These are phyloP conservation scores for Geococcyx californianus DNA, from an alignment of 2,113 vertebrate species.

Conservation along the genomic window DNA sequence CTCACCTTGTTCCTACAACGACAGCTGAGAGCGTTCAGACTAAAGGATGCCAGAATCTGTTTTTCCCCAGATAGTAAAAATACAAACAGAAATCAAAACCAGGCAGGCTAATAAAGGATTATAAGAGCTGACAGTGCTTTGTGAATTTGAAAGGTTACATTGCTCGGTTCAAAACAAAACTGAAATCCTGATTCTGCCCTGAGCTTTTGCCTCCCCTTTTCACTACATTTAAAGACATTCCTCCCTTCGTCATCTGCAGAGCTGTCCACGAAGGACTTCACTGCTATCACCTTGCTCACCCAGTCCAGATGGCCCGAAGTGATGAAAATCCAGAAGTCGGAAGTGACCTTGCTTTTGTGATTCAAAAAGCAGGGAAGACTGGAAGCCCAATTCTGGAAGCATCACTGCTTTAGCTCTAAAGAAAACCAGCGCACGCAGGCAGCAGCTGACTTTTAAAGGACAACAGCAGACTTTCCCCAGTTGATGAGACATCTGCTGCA, in stretches of 20 bases:
- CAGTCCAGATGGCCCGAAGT: constrained; percentile 25
- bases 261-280: background rate
- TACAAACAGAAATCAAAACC: constrained; percentile 31
- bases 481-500: constrained; percentile 17
- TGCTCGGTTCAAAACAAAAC: background rate
- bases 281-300: background rate
- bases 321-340: constrained; percentile 9
- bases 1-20: background rate
- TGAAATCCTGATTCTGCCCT: background rate
- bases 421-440: background rate
- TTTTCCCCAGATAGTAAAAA: background rate
- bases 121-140: background rate
- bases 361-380: background rate
- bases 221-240: background rate
- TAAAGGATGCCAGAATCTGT: background rate
- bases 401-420: background rate
- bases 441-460: constrained; percentile 13
- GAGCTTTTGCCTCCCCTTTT: background rate
- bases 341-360: constrained; percentile 28
- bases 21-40: background rate
- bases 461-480: background rate
- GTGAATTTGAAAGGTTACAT: constrained; percentile 3
- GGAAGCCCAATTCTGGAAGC: background rate
- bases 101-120: background rate
- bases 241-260: background rate